These are phyloP conservation scores for Drosophila neocordata DNA, from an alignment of 1,140 invertebrate species.

Conservation along the genomic window DNA sequence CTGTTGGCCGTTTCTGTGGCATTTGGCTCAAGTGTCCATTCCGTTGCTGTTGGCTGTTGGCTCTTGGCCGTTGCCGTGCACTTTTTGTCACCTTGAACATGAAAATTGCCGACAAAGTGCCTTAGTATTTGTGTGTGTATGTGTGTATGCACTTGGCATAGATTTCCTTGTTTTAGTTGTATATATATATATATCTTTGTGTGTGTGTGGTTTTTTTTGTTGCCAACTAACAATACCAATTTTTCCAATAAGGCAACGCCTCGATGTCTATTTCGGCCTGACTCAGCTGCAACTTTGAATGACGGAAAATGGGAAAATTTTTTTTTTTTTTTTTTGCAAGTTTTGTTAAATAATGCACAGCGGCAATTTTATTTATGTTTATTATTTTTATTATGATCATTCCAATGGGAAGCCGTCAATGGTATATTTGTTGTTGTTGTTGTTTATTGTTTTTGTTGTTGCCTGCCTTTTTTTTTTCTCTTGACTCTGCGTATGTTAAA, in stretches of 20 bases:
- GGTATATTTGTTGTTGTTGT: conserved; percentile 20
- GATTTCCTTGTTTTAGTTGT: conserved; percentile 23
- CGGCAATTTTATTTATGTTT: conserved; percentile 43
- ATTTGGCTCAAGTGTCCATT: conserved; percentile 67
- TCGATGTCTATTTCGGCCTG: not conserved
- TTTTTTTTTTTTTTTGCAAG: conserved; percentile 10
- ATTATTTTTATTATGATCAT: conserved; percentile 41
- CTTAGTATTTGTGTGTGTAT: conserved; percentile 35
- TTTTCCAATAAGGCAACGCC: conserved; percentile 50
- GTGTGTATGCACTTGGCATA: conserved; percentile 66
- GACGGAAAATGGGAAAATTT: conserved; percentile 30
- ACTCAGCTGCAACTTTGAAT: conserved; percentile 4
- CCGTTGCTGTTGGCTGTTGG: conserved; percentile 30
- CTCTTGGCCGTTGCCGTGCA: conserved; percentile 34
- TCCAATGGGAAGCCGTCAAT: conserved; percentile 19
- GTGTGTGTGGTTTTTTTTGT: conserved; percentile 3
- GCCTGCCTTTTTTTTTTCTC: conserved; percentile 12
- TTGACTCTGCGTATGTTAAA: conserved; percentile 48
- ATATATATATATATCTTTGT: not conserved
- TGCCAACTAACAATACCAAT: conserved; percentile 32
- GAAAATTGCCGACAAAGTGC: conserved; percentile 39
- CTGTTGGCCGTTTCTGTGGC: conserved; percentile 22
- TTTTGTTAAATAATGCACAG: conserved; percentile 37
- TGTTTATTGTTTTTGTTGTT: conserved; percentile 5
- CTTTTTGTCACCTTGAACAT: conserved; percentile 69